Base-by-base conservation (phyloP, 2,797 vertebrate genomes). In the Aulostomus chinensis region DNA sequence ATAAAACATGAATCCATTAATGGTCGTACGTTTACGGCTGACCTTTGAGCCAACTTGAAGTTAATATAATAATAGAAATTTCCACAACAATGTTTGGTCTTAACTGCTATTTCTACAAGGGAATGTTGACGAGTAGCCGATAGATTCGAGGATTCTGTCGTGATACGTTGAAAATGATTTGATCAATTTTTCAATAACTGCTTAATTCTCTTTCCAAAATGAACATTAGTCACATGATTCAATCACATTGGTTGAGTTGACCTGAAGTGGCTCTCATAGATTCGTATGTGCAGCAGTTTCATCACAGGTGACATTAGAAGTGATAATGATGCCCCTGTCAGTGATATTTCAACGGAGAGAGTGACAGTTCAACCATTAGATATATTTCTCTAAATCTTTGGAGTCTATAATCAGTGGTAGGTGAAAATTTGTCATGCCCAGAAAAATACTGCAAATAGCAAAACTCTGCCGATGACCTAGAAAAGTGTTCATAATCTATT, bases 1-100 rank as follows among this genome's bases (percentile, higher is more conserved):
- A 73, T 83, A 81, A 82, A 81, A 85, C 75, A 61, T 40, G 21
- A 57, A 69, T 76, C 53, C 53, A 73, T 74, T 76, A 82, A 79
- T 76, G 81, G 51, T 16, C 29, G 54, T 40, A 51, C 34, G 52
- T 76, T 83, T 75, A 78, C 67, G 64, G 58, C 67, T 73, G 46
- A 79, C 57, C 74, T 63, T 20, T 21, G 36, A 76, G 62, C 55
- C 76, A 72, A 68, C 58, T 64, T 74, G 53, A 62, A 51, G 54
- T 49, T 72, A 73, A 86, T 56, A 64, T 29, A 65, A 74, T 68
- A 67, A 73, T 52, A 67, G 36, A 55, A 5, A 57, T 81, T 71
- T 76, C 56, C 37, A 53, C 28, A 55, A 48, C 57, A 58, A 41
- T 64, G 35, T 74, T 81, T 59, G 38, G 41, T 41, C 48, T 65